Base-by-base conservation (phyloP, 2,797 vertebrate species). In the Coregonus sp. region DNA sequence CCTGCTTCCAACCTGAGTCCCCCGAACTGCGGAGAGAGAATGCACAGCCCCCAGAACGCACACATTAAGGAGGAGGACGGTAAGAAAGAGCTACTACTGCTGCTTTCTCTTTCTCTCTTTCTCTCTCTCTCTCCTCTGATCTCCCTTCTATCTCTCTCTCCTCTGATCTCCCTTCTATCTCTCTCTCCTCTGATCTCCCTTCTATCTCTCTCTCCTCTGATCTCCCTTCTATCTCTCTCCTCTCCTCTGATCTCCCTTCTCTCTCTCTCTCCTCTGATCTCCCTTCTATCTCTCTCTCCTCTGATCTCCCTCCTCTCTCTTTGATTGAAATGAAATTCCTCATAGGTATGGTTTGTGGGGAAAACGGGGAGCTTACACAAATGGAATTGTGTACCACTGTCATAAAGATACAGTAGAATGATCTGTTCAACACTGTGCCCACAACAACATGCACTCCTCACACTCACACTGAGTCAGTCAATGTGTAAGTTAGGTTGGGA, bases 41-140 rank as follows among this genome's bases (percentile, higher is more conserved):
- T 98, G 97, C 95, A 96, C 91, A 97, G 97, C 88, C 96, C 97
- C 0, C 96, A 94, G 91, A 95, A 95, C 86, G 80, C 94, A 51
- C 96, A 95, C 80, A 59, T 59, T n/a, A 96, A 96, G 92, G 97
- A 97, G 56, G 97, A 98, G 73, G 97, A 99, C 0, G 98, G 98
- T 99, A 93, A 89, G 94, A 78, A 18, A 69, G 15, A 25, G 16
- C 37, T 25, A 1, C 47, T 70, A n/a, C 7, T 40, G 15, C 69
- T 16, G 63, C 35, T 50, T 40, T 52, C 35, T 29, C 1, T 54
- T 66, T 70, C 72, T 50, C 40, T 35, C 35, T 4, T 4, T 35
- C 35, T 4, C 4, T 35, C 4, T 35, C 35, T 35, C 35, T 35
- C 35, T 47, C 40, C 40, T 47, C 40, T 47, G 40, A 47, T 47